These are phyloP conservation scores for Leptonema lineaticorne DNA, from an alignment of 1,140 invertebrate species.

Conservation along the genomic window DNA sequence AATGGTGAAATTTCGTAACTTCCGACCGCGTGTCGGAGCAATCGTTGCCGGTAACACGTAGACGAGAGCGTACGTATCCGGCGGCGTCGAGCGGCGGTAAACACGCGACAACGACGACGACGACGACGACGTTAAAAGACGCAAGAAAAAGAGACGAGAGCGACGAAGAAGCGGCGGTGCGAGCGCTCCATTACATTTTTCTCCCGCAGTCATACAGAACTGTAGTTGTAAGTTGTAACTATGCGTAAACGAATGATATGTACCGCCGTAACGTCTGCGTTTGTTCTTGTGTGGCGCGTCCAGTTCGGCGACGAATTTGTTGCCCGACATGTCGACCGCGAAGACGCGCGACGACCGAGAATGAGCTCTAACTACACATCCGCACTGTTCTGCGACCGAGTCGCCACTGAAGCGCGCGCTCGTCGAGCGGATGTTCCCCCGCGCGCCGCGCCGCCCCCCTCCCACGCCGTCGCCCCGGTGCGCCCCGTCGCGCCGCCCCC, in stretches of 20 bases:
- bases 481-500: constrained; percentile 31
- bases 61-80: too few relatives aligned
- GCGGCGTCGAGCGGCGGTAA: too few relatives aligned
- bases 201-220: too few relatives aligned
- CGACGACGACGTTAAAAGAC: too few relatives aligned
- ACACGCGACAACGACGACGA: too few relatives aligned
- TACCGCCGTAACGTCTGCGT: neutral
- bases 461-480: constrained; percentile 45
- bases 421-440: constrained; percentile 50
- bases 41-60: too few relatives aligned
- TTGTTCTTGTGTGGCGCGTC: neutral
- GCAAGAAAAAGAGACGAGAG: too few relatives aligned
- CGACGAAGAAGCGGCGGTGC: neutral
- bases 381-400: constrained; percentile 33
- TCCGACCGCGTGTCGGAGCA: too few relatives aligned
- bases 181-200: neutral
- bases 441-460: constrained; percentile 49
- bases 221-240: neutral
- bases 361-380: too few relatives aligned
- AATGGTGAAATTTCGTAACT: too few relatives aligned
- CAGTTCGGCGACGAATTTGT: too few relatives aligned
- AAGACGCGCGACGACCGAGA: neutral
- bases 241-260: neutral
- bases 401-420: constrained; percentile 27
- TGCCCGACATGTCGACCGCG: neutral